phyloP scores from a whole-genome alignment of 2,888 invertebrate species.

The Drosophila paramelanica region DNA sequence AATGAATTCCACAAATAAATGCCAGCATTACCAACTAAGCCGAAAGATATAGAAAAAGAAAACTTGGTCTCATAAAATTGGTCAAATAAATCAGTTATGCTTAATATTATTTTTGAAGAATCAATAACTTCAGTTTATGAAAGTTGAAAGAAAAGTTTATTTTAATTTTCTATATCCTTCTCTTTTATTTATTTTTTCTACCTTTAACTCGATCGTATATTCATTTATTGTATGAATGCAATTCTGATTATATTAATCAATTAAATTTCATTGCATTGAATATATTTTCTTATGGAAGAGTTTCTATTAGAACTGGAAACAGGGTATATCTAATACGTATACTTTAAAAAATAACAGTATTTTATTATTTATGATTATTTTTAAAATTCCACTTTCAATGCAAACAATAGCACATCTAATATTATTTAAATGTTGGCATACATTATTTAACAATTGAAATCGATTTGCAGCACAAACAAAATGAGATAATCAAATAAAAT shows the following conservation, averaged over 20 bases:
- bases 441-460: slow-evolving; percentile 49
- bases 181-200: too few species aligned
- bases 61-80: too few species aligned
- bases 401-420: slow-evolving; percentile 4
- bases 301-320: neutral
- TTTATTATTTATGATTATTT: neutral
- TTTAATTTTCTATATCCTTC: too few species aligned
- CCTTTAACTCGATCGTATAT: neutral
- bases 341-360: neutral
- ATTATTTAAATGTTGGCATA: slow-evolving; percentile 16
- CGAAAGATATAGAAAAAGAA: too few species aligned
- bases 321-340: slow-evolving; percentile 3
- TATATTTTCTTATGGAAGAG: too few species aligned
- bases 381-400: slow-evolving; percentile 2
- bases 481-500: slow-evolving; percentile 48
- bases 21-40: too few species aligned
- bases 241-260: neutral
- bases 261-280: too few species aligned
- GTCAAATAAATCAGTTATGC: neutral
- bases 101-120: neutral
- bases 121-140: too few species aligned
- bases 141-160: too few species aligned
- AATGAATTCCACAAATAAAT: neutral
- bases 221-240: neutral
- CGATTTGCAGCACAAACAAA: slow-evolving; percentile 52